Conservation (phyloP, 2,888 invertebrate species). For the Polyploca ridens region DNA sequence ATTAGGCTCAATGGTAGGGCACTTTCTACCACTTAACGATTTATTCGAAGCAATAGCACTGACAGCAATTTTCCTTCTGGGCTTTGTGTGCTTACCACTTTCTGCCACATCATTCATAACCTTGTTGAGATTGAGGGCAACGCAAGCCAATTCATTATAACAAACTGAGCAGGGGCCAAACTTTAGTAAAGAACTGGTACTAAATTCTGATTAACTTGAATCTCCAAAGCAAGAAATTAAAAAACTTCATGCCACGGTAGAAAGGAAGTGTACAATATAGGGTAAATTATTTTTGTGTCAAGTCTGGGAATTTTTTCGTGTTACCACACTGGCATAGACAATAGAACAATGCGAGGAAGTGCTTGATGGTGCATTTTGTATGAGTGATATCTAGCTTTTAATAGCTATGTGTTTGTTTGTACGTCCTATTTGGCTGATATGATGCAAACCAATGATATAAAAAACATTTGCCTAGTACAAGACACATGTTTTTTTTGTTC, state of each 20-base stretch:
- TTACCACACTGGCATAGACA: conserved; percentile 27
- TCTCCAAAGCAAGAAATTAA: not conserved
- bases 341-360: conserved; percentile 54
- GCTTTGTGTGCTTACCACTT: too few species aligned
- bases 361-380: conserved; percentile 5
- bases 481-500: too few species aligned
- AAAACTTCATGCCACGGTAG: not conserved
- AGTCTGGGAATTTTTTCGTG: conserved; percentile 15
- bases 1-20: too few species aligned
- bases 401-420: not conserved
- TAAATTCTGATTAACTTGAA: not conserved
- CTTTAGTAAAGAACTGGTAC: too few species aligned
- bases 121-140: too few species aligned
- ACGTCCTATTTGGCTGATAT: not conserved
- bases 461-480: not conserved
- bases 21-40: too few species aligned
- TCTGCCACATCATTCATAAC: too few species aligned
- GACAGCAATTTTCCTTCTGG: too few species aligned
- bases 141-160: too few species aligned
- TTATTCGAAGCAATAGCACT: too few species aligned
- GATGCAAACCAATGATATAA: too few species aligned
- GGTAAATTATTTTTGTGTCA: conserved; percentile 18
- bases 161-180: too few species aligned
- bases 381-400: not conserved
- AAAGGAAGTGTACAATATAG: conserved; percentile 21